phyloP scores from a whole-genome alignment of 2,797 vertebrate genomes.

The Pipistrellus pygmaeus region DNA sequence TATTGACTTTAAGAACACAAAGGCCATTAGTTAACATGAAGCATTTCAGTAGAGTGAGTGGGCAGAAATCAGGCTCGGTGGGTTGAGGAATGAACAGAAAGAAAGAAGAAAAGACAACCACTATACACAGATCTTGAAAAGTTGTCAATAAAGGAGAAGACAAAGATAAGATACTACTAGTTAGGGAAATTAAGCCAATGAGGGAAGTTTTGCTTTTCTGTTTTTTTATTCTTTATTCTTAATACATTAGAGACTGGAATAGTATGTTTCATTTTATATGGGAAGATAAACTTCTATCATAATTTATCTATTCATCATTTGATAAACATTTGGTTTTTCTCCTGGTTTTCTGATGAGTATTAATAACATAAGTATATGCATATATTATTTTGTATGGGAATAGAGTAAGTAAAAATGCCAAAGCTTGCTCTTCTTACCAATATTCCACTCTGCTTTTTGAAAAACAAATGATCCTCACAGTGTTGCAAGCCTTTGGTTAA shows the following conservation, averaged over 20 bases:
- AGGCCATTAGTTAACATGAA: background rate
- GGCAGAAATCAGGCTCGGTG: background rate
- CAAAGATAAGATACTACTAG: background rate
- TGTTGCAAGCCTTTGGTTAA: background rate
- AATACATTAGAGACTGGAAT: background rate
- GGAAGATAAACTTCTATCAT: background rate
- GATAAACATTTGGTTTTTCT: background rate
- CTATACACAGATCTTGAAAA: background rate
- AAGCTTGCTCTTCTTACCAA: background rate
- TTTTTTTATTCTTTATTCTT: background rate
- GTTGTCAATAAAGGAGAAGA: background rate
- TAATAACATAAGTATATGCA: slow-evolving; percentile 10
- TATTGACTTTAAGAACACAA: background rate
- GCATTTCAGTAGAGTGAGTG: background rate
- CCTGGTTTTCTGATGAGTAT: background rate
- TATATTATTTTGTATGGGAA: background rate
- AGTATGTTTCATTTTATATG: background rate
- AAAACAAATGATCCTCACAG: background rate
- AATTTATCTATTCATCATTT: background rate
- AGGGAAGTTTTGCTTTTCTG: background rate
- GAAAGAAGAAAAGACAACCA: background rate
- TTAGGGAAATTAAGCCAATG: background rate
- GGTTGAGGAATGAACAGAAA: background rate
- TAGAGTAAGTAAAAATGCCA: background rate
- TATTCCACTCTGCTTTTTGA: background rate